These are phyloP conservation scores for Druon quercuslanigerum DNA, from an alignment of 1,140 invertebrate genomes.

Conservation along the genomic window DNA sequence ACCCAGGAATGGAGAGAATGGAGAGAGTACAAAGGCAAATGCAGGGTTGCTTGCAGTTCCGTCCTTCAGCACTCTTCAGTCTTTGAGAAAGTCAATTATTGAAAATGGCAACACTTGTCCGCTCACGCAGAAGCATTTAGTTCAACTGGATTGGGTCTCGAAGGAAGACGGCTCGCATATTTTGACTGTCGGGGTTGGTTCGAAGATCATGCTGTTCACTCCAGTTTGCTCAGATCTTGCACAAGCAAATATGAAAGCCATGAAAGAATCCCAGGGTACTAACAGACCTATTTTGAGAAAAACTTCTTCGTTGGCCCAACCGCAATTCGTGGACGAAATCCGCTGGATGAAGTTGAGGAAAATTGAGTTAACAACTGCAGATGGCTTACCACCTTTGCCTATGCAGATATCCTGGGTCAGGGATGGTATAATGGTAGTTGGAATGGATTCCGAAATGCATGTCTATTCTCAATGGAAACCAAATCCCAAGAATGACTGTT, in stretches of 20 bases:
- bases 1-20: conserved; percentile 70
- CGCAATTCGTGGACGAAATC: conserved; percentile 89
- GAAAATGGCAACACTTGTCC: conserved; percentile 94
- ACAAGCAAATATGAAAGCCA: conserved; percentile 91
- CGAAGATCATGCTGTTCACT: conserved; percentile 91
- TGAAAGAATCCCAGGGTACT: conserved; percentile 87
- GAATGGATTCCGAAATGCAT: conserved; percentile 99
- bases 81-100: conserved; percentile 89
- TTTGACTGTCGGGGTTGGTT: conserved; percentile 96
- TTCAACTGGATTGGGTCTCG: conserved; percentile 99
- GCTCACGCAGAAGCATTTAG: conserved; percentile 89
- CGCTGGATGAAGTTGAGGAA: conserved; percentile 97
- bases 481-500: conserved; percentile 76
- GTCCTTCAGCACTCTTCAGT: conserved; percentile 94
- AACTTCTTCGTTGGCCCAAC: conserved; percentile 89
- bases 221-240: conserved; percentile 92
- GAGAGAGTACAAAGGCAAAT: conserved; percentile 62
- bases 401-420: conserved; percentile 99
- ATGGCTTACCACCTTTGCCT: conserved; percentile 95
- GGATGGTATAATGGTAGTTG: conserved; percentile 97
- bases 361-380: conserved; percentile 94
- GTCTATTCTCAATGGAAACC: conserved; percentile 99
- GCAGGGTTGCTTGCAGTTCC: conserved; percentile 89
- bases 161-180: conserved; percentile 99
- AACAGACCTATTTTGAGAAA: conserved; percentile 90